A percentile compares a stretch with the other conserved stretches of the same genome.
These are phyloP conservation scores for Geotrypetes seraphini DNA, from an alignment of 2,797 vertebrate species.

Conservation along the genomic window DNA sequence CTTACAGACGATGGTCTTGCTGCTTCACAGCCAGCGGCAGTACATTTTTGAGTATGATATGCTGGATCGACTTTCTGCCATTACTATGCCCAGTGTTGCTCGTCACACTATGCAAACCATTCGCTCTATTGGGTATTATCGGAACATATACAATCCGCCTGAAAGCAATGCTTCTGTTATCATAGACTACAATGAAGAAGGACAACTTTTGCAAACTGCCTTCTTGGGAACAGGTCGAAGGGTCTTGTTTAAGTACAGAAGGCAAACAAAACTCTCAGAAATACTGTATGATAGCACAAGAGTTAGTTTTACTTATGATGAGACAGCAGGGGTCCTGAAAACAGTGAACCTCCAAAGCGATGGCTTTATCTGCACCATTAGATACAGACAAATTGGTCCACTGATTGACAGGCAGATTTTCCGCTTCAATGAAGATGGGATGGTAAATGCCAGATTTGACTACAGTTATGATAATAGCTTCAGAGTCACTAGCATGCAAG, in stretches of 20 bases:
- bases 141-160: constrained; percentile 91
- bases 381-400: constrained; percentile 90
- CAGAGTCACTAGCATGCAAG: constrained; percentile 93
- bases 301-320: constrained; percentile 95
- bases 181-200: constrained; percentile 94
- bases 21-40: constrained; percentile 94
- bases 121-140: constrained; percentile 93
- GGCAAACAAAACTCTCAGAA: constrained; percentile 89
- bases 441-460: constrained; percentile 96
- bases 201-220: constrained; percentile 81
- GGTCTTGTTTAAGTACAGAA: constrained; percentile 85
- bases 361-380: constrained; percentile 95
- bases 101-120: constrained; percentile 96
- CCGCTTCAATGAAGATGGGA: constrained; percentile 93
- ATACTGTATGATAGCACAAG: constrained; percentile 91
- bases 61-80: constrained; percentile 83
- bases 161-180: constrained; percentile 94
- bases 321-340: constrained; percentile 90
- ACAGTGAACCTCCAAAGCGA: constrained; percentile 95
- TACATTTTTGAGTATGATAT: constrained; percentile 95
- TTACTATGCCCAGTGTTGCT: constrained; percentile 96
- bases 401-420: constrained; percentile 95
- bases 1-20: constrained; percentile 88
- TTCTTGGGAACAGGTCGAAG: constrained; percentile 87
- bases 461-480: constrained; percentile 97